Evolutionary conservation across 1,140 invertebrate genomes (phyloP), one percentile per base, ranked within the genome.

Genomic region (Grapholita molesta): DNA sequence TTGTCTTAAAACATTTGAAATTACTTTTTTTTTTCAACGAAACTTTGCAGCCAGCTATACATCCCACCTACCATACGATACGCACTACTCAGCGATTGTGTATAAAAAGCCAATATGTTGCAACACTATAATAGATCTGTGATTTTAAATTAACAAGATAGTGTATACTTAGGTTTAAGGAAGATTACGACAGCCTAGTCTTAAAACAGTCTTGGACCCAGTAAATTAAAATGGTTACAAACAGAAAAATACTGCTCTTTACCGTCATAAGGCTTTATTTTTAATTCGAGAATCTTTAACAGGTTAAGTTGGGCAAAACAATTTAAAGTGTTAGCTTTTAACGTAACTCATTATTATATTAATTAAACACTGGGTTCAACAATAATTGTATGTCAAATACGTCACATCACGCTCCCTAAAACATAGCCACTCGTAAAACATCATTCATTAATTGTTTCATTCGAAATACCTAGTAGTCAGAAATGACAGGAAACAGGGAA

Each of bases 1-100:
- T 61, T 61, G 55, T 61, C 55, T 15, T 21, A 61, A 61, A 61
- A 25, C 12, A 61, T 28, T 61, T 61, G 24, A 61, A 61, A 32
- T 25, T 4, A 30, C 42, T 52, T 52, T 15, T 15, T 0, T 61
- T 61, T n/a, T 61, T 32, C 65, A 38, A 73, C 64, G 28, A 52
- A 15, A 71, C 64, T 68, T 69, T 67, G 70, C 70, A 68, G 72
- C 67, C 25, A 53, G 15, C 68, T 75, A 69, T 72, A 72, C 73
- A 75, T 67, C 66, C 70, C 52, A 66, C 68, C 84, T 88, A 89
- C 80, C 76, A 78, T 85, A 82, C 75, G 72, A 81, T 84, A 87
- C 79, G 78, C 70, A 75, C 84, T 89, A 90, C 78, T 83, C 78
- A 88, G 88, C 88, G 80, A 84, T 80, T 82, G 81, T 87, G 79